Conservation (phyloP, 1,140 invertebrate species). For the Gonatopus flavifemur region DNA sequence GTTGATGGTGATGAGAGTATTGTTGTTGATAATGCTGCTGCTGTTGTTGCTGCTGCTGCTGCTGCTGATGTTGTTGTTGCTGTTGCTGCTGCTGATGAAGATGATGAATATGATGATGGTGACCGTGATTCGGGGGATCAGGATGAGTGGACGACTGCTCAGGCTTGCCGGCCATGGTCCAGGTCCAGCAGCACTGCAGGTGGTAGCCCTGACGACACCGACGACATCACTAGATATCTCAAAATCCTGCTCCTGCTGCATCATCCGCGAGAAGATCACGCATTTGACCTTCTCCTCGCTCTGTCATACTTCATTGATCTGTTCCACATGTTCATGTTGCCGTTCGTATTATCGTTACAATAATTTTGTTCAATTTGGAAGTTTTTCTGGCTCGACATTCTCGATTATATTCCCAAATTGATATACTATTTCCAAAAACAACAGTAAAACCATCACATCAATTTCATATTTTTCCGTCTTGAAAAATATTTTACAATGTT, state of each 20-base stretch:
- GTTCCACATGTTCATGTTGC: not conserved
- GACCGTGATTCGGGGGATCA: conserved; percentile 49
- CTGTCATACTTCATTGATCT: too few relatives aligned
- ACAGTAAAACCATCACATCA: too few relatives aligned
- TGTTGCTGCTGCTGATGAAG: conserved; percentile 28
- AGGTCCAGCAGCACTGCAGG: conserved; percentile 56
- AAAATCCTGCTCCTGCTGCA: conserved; percentile 53
- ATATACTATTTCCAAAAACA: not conserved
- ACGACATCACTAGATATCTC: conserved; percentile 59
- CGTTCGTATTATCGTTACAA: not conserved
- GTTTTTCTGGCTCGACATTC: conserved; percentile 18
- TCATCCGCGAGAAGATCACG: conserved; percentile 42
- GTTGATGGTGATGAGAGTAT: conserved; percentile 6
- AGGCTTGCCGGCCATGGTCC: conserved; percentile 61
- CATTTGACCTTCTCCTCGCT: conserved; percentile 5
- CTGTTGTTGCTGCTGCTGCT: conserved; percentile 11
- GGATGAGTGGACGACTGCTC: conserved; percentile 54
- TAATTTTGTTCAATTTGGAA: not conserved
- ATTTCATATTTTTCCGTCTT: too few relatives aligned
- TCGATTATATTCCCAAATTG: not conserved
- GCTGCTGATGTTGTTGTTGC: conserved; percentile 16
- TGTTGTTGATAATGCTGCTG: conserved; percentile 15
- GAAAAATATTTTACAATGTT: too few relatives aligned
- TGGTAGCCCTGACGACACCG: too few relatives aligned
- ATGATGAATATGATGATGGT: conserved; percentile 44